A percentile compares a stretch with the other conserved stretches of the same genome.
Evolutionary conservation across 2,888 invertebrate species (phyloP).

Genomic region (Neocrepidodera transversa): DNA sequence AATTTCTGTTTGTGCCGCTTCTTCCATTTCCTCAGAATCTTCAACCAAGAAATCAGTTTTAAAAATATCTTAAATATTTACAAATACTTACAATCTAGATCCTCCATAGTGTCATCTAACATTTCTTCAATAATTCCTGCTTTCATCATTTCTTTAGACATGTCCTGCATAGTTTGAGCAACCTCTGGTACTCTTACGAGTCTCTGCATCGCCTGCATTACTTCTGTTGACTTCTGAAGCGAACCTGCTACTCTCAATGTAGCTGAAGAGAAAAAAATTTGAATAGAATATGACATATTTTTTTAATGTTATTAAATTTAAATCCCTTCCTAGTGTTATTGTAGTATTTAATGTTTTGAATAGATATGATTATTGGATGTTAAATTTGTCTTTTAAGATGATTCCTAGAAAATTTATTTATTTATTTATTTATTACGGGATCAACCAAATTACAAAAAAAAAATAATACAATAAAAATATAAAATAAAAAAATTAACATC

Average conservation of each 20-base stretch:
- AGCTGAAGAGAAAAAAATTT: conserved; percentile 65
- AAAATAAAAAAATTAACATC: too few species aligned
- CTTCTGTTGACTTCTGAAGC: conserved; percentile 94
- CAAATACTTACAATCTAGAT: conserved; percentile 70
- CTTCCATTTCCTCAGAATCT: conserved; percentile 92
- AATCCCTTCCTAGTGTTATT: too few species aligned
- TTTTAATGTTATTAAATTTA: too few species aligned
- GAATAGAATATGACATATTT: too few species aligned
- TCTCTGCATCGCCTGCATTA: conserved; percentile 97
- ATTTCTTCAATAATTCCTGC: conserved; percentile 99
- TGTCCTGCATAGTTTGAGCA: conserved; percentile 93
- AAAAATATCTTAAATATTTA: not conserved
- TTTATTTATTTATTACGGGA: too few species aligned
- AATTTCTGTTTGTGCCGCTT: conserved; percentile 90
- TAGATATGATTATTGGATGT: too few species aligned
- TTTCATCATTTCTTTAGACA: conserved; percentile 99
- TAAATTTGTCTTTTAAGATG: too few species aligned
- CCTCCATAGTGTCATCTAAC: conserved; percentile 97
- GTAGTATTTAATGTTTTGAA: too few species aligned
- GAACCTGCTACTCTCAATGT: conserved; percentile 92
- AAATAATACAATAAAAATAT: too few species aligned
- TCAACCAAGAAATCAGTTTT: not conserved
- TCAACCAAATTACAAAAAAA: too few species aligned
- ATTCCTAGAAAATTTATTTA: too few species aligned
- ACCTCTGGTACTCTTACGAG: conserved; percentile 91